Base-by-base conservation (phyloP, 2,797 vertebrate species). In the Gymnoscopelus braueri region DNA sequence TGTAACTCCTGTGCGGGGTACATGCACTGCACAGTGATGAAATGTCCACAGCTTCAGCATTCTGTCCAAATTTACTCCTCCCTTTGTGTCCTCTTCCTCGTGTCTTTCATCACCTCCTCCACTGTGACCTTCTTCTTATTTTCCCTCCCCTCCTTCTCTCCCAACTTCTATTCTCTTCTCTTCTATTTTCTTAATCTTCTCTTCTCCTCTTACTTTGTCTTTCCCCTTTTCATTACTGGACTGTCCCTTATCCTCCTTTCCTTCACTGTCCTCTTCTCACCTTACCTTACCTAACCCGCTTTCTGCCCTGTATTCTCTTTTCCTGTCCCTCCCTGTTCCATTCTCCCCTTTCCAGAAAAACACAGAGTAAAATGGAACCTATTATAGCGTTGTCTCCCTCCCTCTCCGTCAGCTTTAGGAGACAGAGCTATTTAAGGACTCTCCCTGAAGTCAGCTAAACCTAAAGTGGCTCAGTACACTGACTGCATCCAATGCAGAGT, bases 401-500 rank as follows among this genome's bases (percentile, higher is more conserved):
- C 26, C 12, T 14, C 26, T 10, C 19, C 14, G n/a, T n/a, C 50
- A 72, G 48, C 35, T 8, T 56, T 53, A 4, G 26, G 24, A 49
- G 54, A 54, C 12, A 39, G 61, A 58, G 32, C 49, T 5, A 48
- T 65, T 51, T 48, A 50, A 65, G 56, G 56, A 24, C 48, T 54
- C 24, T 13, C 35, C 19, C 69, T 73, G 35, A 63, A 15, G 14
- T 44, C 14, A 14, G 29, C 4, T n/a, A 39, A 35, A 59, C n/a
- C 29, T 44, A 56, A 32, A 70, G 26, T 62, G n/a, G 8, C 35
- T 60, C 4, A 63, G 74, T 51, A 51, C 50, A 51, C 12, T 61
- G 69, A 51, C 12, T 61, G 69, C 4, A 23, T 61, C 60, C 55
- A 60, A 54, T 66, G 39, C 13, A 67, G 60, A 68, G 26, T 13